Percentiles rank a stretch among this genome's conserved stretches.
Conservation (phyloP, 2,888 invertebrate species). For the Caenorhabditis sp. region DNA sequence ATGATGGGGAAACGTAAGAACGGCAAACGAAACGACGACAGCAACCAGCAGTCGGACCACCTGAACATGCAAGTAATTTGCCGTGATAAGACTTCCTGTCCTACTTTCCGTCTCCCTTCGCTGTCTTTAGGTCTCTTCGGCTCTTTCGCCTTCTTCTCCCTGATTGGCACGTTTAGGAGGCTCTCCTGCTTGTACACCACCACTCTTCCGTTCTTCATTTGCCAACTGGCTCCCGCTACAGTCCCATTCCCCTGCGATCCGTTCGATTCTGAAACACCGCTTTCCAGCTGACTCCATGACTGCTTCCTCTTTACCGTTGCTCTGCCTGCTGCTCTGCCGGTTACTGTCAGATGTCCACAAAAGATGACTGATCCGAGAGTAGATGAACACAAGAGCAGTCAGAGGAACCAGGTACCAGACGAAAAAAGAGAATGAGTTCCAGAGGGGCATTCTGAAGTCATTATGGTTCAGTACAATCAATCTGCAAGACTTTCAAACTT, state of each 20-base stretch:
- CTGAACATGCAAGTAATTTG: slow-evolving; percentile 29
- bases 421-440: slow-evolving; percentile 85
- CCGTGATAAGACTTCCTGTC: too few relatives aligned
- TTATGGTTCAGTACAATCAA: background rate
- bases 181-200: slow-evolving; percentile 63
- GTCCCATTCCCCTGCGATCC: slow-evolving; percentile 50
- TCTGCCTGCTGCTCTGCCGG: slow-evolving; percentile 54
- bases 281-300: background rate
- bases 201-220: slow-evolving; percentile 63
- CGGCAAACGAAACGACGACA: slow-evolving; percentile 89
- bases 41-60: slow-evolving; percentile 89
- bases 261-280: slow-evolving; percentile 53
- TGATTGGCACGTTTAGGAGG: slow-evolving; percentile 60
- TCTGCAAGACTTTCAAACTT: background rate
- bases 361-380: slow-evolving; percentile 88
- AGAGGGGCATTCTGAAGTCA: slow-evolving; percentile 56
- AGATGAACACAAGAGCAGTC: slow-evolving; percentile 86
- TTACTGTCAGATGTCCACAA: slow-evolving; percentile 83
- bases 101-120: slow-evolving; percentile 62
- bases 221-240: slow-evolving; percentile 55
- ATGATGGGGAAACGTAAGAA: slow-evolving; percentile 92
- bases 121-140: slow-evolving; percentile 47
- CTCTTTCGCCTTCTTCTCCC: slow-evolving; percentile 25
- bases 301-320: slow-evolving; percentile 33
- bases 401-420: slow-evolving; percentile 89